These are phyloP conservation scores for Sinosuthora webbiana DNA, from an alignment of 2,113 vertebrate species.

Conservation along the genomic window DNA sequence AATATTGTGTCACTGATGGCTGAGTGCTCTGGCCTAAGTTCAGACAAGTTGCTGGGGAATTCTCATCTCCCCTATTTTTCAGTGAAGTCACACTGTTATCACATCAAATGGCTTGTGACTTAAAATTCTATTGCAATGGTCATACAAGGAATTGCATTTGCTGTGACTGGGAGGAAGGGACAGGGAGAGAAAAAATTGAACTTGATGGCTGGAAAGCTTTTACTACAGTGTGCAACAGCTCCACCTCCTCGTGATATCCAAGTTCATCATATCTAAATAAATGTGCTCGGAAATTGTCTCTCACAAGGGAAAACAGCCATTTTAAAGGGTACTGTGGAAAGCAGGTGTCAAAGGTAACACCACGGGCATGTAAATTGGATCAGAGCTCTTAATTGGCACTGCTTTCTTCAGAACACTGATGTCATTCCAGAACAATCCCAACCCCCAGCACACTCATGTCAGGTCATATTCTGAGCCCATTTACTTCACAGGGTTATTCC, in stretches of 20 bases:
- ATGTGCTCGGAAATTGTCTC: constrained; percentile 17
- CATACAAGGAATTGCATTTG: neutral
- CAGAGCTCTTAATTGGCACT: constrained; percentile 11
- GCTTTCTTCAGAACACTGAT: neutral
- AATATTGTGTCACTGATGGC: neutral
- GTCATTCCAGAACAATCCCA: constrained; percentile 19
- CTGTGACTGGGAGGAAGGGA: neutral
- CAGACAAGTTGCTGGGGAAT: neutral
- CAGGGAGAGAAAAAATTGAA: neutral
- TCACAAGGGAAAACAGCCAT: constrained; percentile 9
- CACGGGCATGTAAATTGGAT: neutral
- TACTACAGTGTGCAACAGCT: neutral
- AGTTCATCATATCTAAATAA: constrained; percentile 17
- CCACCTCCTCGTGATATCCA: neutral
- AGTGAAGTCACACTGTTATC: neutral
- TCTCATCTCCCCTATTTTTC: neutral
- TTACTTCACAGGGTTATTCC: constrained; percentile 37
- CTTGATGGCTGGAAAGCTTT: neutral
- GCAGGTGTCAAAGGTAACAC: constrained; percentile 39
- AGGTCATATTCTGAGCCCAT: constrained; percentile 28
- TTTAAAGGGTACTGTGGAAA: constrained; percentile 44
- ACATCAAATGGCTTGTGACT: neutral
- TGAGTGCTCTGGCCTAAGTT: neutral
- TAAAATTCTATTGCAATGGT: neutral
- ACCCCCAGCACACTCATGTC: neutral